These are phyloP conservation scores for Drosophila falleni DNA, from an alignment of 2,888 invertebrate species.

Conservation along the genomic window DNA sequence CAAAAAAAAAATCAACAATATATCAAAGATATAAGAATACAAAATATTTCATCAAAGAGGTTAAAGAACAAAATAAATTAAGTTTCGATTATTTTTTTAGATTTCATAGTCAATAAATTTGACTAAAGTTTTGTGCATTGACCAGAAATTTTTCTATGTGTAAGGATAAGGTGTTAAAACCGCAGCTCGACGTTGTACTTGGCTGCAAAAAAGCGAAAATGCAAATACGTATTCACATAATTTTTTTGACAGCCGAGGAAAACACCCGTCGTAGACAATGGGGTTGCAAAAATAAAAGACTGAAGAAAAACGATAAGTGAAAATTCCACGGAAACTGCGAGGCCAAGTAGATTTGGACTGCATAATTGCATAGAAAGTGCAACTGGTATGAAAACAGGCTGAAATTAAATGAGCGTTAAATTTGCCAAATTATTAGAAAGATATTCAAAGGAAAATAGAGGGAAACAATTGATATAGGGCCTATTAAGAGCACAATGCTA, in stretches of 20 bases:
- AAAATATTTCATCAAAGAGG: no score
- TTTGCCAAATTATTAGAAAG: conserved; percentile 41
- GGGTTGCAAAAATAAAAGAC: conserved; percentile 37
- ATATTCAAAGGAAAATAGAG: not conserved
- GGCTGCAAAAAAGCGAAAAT: conserved; percentile 28
- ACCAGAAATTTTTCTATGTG: conserved; percentile 18
- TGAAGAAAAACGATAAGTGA: conserved; percentile 29
- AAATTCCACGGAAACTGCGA: conserved; percentile 39
- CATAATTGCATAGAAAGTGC: conserved; percentile 53
- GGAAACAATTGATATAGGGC: conserved; percentile 40
- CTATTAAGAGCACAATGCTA: conserved; percentile 43
- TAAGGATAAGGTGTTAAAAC: conserved; percentile 22
- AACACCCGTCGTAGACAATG: conserved; percentile 57
- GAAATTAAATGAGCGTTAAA: conserved; percentile 69
- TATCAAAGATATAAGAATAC: no score
- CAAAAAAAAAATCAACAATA: no score
- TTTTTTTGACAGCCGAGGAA: conserved; percentile 39
- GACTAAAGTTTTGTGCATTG: accelerated
- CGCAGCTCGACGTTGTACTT: conserved; percentile 14
- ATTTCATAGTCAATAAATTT: not conserved
- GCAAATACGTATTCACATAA: conserved; percentile 24
- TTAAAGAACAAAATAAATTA: no score
- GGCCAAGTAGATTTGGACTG: conserved; percentile 10
- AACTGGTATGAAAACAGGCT: conserved; percentile 22
- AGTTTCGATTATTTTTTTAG: no score